A percentile compares a stretch with the other conserved stretches of the same genome.
These are phyloP conservation scores for Limonius californicus DNA, from an alignment of 1,140 invertebrate species.

Conservation along the genomic window DNA sequence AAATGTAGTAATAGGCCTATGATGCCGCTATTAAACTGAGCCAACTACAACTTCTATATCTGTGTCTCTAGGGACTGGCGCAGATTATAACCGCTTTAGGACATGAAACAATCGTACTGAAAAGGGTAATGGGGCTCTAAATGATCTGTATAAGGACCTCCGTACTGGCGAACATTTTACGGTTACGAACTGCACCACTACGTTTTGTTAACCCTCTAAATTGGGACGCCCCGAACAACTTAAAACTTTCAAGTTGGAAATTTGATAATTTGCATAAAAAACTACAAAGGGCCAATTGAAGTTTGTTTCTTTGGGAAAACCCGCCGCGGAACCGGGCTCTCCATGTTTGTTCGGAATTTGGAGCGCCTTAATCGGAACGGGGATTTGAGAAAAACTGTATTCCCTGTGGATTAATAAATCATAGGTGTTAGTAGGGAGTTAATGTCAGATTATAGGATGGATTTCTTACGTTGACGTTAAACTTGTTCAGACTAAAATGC, in stretches of 20 bases:
- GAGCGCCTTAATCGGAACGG: too few relatives aligned
- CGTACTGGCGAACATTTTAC: background rate
- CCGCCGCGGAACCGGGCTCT: too few relatives aligned
- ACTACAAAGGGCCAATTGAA: too few relatives aligned
- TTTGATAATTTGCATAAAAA: too few relatives aligned
- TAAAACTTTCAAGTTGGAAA: too few relatives aligned
- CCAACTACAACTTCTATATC: constrained; percentile 1
- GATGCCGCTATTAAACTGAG: constrained; percentile 6
- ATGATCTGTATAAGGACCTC: constrained; percentile 5
- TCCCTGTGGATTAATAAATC: too few relatives aligned
- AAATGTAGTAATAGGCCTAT: constrained; percentile 9
- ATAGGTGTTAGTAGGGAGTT: background rate
- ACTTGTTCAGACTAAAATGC: constrained; percentile 23
- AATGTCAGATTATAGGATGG: background rate
- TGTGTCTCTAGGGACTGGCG: constrained; percentile 2
- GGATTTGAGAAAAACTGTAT: too few relatives aligned
- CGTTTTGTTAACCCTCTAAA: background rate
- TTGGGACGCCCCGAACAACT: too few relatives aligned
- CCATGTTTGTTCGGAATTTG: too few relatives aligned
- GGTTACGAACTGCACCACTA: background rate
- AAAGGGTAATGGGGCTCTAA: constrained; percentile 12
- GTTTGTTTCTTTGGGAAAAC: too few relatives aligned
- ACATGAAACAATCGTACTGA: constrained; percentile 13
- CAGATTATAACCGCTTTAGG: constrained; percentile 14
- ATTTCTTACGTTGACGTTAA: background rate